Evolutionary conservation across 2,888 invertebrate genomes (phyloP), one percentile per base, ranked within the genome.

Genomic region (Aplocera efformata): DNA sequence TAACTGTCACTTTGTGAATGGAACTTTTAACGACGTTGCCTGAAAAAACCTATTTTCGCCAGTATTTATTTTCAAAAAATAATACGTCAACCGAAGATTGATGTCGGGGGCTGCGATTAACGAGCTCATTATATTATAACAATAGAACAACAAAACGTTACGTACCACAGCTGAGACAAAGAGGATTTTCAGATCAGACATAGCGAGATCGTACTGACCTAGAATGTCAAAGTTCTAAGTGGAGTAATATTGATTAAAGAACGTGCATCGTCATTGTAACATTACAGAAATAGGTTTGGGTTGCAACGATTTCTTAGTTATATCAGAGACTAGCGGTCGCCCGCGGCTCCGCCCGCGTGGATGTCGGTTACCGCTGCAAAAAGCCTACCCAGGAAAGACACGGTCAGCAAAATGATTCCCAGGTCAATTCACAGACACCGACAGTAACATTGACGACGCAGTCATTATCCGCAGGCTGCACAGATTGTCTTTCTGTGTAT

Each of bases 101-200:
- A 46, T 46, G 32, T 17, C 25, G 30, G 33, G 23, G 24, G 35
- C 21, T 24, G 24, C 26, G 37, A 46, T 43, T 32, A 50, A 39
- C 31, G 42, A 46, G 43, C 43, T 50, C 49, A 42, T 45, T 49
- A 42, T 25, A 26, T 17, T 26, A 10, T 13, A 48, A 42, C 41
- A 32, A 30, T 25, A 43, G 32, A 36, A 25, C 10, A 29, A 48
- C 32, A 30, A 24, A 48, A 48, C 32, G 28, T 27, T 17, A 8
- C 28, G 21, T 11, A 6, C 27, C 21, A 8, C 10, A 28, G 1
- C 24, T 25, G 40, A 58, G 35, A 34, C 56, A 50, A 38, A 38
- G 27, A 35, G 22, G 8, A 21, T 28, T 27, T 21, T 34, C 10
- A 27, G 27, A 26, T 34, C 20, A 10, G 21, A 34, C 26, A 34